These are phyloP conservation scores for Azemiops feae DNA, from an alignment of 2,113 vertebrate genomes.

Conservation along the genomic window DNA sequence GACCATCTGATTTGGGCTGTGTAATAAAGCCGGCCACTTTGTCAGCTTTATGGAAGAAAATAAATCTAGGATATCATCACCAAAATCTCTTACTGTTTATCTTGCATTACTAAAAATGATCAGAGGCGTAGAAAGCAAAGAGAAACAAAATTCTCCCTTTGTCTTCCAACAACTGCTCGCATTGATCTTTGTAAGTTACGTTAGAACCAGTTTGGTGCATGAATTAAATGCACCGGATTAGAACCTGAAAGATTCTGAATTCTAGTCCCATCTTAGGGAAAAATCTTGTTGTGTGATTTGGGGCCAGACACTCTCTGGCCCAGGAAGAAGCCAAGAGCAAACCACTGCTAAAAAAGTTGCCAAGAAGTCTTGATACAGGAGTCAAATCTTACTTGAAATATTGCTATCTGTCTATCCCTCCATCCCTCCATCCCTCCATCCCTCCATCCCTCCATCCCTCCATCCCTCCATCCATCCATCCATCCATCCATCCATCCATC, in stretches of 20 bases:
- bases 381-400: neutral
- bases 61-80: neutral
- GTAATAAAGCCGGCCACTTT: neutral
- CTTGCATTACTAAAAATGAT: neutral
- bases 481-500: no score
- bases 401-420: neutral
- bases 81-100: conserved; percentile 9
- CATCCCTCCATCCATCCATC: no score
- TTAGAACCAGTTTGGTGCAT: neutral
- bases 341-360: neutral
- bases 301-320: no score
- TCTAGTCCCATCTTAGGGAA: neutral
- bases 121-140: neutral
- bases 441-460: no score
- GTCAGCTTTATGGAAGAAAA: neutral
- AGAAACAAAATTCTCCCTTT: neutral
- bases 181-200: neutral
- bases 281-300: neutral
- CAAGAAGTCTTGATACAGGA: neutral
- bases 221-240: neutral
- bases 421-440: no score
- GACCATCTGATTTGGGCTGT: neutral
- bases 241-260: neutral
- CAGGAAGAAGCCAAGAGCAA: neutral
- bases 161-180: neutral